phyloP scores from a whole-genome alignment of 2,888 invertebrate species.

The Protodeltote pygarga region DNA sequence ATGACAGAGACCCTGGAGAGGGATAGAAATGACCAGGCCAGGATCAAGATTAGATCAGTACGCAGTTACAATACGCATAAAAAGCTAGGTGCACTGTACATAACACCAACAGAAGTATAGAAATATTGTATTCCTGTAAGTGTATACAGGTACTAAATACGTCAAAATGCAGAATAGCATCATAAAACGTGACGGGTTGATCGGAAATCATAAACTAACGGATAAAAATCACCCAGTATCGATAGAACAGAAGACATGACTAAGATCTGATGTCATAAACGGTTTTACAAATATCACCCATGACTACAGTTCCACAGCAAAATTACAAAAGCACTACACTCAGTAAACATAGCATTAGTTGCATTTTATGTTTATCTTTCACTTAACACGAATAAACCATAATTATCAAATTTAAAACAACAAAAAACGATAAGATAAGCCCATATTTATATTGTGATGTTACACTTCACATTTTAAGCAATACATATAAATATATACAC shows the following conservation, averaged over 20 bases:
- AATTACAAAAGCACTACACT: conserved; percentile 7
- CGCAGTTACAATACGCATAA: too few relatives aligned
- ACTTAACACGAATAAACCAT: conserved; percentile 27
- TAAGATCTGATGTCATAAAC: conserved; percentile 71
- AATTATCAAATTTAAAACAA: conserved; percentile 41
- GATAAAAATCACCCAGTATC: conserved; percentile 17
- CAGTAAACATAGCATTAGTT: conserved; percentile 26
- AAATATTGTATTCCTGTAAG: too few relatives aligned
- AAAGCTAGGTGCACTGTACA: too few relatives aligned
- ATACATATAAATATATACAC: conserved; percentile 26
- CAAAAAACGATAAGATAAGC: conserved; percentile 39
- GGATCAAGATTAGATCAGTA: too few relatives aligned
- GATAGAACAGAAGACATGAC: conserved; percentile 54
- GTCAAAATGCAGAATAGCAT: conserved; percentile 1
- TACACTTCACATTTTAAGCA: conserved; percentile 13
- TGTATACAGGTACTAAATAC: not conserved
- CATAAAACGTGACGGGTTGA: conserved; percentile 7
- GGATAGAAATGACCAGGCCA: too few relatives aligned
- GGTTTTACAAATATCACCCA: conserved; percentile 19
- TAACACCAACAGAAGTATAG: too few relatives aligned
- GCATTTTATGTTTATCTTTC: conserved; percentile 27
- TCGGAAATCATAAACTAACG: conserved; percentile 24
- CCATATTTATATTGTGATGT: conserved; percentile 5
- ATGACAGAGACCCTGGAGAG: too few relatives aligned
- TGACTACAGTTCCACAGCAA: conserved; percentile 4